A percentile compares a stretch with the other conserved stretches of the same genome.
These are phyloP conservation scores for Priocnemis perturbator DNA, from an alignment of 2,888 invertebrate species.

Conservation along the genomic window DNA sequence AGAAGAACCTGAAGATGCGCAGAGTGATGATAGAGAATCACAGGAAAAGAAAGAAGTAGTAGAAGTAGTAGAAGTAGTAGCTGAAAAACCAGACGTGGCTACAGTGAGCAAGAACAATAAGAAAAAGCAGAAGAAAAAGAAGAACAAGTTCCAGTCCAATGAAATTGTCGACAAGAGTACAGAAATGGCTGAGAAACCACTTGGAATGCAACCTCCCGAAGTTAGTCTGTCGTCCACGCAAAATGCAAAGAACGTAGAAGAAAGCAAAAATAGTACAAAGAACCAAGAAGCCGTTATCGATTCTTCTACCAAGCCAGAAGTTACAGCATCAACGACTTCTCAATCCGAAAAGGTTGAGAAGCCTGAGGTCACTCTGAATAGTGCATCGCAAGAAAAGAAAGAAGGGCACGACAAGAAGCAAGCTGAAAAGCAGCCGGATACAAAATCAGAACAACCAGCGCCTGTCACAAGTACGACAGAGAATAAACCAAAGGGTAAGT, in stretches of 20 bases:
- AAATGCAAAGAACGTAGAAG: not conserved
- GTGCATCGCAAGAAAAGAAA: not conserved
- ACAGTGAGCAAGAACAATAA: not conserved
- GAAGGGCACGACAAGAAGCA: slow-evolving; percentile 23
- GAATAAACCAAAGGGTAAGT: slow-evolving; percentile 12
- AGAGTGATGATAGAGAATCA: slow-evolving; percentile 48
- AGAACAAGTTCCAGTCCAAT: too few relatives aligned
- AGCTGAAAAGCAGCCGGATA: slow-evolving; percentile 18
- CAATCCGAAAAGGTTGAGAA: too few relatives aligned
- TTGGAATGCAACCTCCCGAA: not conserved
- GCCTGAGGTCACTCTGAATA: too few relatives aligned
- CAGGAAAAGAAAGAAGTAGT: slow-evolving; percentile 34
- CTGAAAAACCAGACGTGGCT: slow-evolving; percentile 25
- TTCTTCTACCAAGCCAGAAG: not conserved
- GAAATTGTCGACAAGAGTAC: too few relatives aligned
- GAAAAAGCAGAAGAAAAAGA: slow-evolving; percentile 6
- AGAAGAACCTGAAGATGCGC: slow-evolving; percentile 29
- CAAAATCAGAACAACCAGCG: too few relatives aligned
- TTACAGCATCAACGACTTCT: too few relatives aligned
- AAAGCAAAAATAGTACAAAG: slow-evolving; percentile 1
- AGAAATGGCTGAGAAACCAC: too few relatives aligned
- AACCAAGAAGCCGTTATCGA: not conserved
- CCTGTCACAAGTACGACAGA: too few relatives aligned
- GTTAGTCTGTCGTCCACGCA: not conserved
- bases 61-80: slow-evolving; percentile 25